Percentiles rank a stretch among this genome's conserved stretches.
Evolutionary conservation across 2,113 vertebrate species (phyloP).

Genomic region (Sorex fumeus): DNA sequence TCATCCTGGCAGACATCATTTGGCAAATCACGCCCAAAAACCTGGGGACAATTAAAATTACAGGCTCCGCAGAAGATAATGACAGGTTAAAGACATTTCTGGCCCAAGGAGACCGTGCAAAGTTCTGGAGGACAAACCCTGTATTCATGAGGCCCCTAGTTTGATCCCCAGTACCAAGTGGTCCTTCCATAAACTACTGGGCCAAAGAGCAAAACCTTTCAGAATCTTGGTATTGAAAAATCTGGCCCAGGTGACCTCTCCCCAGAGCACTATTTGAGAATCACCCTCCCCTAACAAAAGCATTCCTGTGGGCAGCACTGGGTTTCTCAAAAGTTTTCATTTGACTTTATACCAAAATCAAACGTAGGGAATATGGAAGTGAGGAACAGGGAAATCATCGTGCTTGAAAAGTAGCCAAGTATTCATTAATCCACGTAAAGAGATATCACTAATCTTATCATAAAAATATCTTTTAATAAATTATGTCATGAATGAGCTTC

Average conservation of each 20-base stretch:
- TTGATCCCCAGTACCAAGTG: too few relatives aligned
- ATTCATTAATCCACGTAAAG: not conserved
- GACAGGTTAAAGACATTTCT: not conserved
- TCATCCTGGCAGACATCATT: constrained; percentile 11
- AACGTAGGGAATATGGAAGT: not conserved
- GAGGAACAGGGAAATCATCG: not conserved
- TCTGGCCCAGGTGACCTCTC: too few relatives aligned
- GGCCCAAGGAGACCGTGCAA: not conserved
- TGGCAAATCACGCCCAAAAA: constrained; percentile 44
- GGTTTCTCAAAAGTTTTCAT: not conserved
- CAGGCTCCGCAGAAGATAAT: not conserved
- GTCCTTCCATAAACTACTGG: too few relatives aligned
- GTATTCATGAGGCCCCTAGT: too few relatives aligned
- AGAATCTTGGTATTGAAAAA: too few relatives aligned
- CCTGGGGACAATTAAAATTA: not conserved
- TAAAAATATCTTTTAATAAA: constrained; percentile 43
- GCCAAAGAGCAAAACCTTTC: too few relatives aligned
- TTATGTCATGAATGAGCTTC: constrained; percentile 45
- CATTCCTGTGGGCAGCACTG: not conserved
- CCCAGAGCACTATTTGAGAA: too few relatives aligned
- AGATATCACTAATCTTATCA: not conserved
- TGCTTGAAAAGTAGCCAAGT: constrained; percentile 24
- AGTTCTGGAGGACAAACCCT: too few relatives aligned
- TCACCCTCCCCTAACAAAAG: not conserved
- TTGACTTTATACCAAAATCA: not conserved